Percentiles rank a stretch among this genome's conserved stretches.
Evolutionary conservation across 2,113 vertebrate genomes (phyloP).

Genomic region (Heliornis fulica): DNA sequence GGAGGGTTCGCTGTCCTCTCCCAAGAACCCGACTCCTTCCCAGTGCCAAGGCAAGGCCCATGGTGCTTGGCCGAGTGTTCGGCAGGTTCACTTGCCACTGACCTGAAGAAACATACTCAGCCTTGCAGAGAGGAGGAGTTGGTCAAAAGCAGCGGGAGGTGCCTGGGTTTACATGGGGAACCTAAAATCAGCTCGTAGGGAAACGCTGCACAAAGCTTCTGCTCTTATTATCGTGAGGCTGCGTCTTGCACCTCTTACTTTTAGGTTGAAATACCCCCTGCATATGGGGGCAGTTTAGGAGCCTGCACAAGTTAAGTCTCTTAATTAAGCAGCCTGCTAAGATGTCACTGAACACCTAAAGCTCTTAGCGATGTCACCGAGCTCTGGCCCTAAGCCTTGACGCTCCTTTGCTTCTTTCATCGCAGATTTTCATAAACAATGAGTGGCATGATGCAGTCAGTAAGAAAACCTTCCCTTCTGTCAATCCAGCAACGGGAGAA

Average conservation of each 20-base stretch:
- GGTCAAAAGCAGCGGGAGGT: not conserved
- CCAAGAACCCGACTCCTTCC: not conserved
- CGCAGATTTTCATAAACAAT: slow-evolving; percentile 95
- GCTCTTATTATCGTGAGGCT: not conserved
- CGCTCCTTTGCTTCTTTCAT: not conserved
- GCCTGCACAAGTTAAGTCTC: not conserved
- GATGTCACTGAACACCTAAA: not conserved
- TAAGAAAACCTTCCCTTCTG: slow-evolving; percentile 87
- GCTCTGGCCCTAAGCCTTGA: not conserved
- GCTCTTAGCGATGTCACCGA: fast-evolving
- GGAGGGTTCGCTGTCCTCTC: not conserved
- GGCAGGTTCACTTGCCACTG: not conserved
- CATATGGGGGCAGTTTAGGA: not conserved
- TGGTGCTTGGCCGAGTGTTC: fast-evolving
- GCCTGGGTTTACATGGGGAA: fast-evolving
- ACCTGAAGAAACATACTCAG: not conserved
- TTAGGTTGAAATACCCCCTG: not conserved
- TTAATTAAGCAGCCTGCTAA: not conserved
- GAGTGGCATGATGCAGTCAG: slow-evolving; percentile 89
- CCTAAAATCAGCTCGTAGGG: not conserved
- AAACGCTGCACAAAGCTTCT: not conserved
- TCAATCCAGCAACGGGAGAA: slow-evolving; percentile 91
- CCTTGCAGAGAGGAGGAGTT: not conserved
- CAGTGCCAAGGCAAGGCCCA: fast-evolving
- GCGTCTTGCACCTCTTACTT: not conserved